Evolutionary conservation across 2,797 vertebrate species (phyloP).

Genomic region (Florisuga fusca): DNA sequence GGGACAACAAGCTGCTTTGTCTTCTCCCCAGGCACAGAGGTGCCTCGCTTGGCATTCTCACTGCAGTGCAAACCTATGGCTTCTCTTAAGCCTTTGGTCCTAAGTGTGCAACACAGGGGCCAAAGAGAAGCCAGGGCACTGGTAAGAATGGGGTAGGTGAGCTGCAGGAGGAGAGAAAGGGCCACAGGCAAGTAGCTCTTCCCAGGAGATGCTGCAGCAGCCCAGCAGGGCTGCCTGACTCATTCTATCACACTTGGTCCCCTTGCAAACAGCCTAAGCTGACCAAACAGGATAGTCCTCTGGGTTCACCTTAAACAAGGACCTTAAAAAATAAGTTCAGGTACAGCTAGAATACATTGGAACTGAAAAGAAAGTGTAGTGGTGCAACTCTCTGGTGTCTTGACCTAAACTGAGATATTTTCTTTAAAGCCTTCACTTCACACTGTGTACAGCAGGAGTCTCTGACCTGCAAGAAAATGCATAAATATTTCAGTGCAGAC

Average conservation of each 20-base stretch:
- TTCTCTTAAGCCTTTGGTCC: background rate
- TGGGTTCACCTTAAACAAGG: background rate
- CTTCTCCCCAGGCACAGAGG: background rate
- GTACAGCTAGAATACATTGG: background rate
- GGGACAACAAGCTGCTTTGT: background rate
- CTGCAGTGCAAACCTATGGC: background rate
- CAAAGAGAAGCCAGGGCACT: background rate
- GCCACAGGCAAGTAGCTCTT: background rate
- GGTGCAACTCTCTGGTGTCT: background rate
- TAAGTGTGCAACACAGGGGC: background rate
- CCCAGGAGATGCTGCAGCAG: background rate
- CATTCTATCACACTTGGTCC: background rate
- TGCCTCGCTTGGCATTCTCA: background rate
- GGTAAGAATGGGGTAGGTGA: background rate
- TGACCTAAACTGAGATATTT: background rate
- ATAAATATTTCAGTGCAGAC: slow-evolving; percentile 19
- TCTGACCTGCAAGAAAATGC: slow-evolving; percentile 40
- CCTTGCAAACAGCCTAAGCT: background rate
- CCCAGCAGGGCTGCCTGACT: background rate
- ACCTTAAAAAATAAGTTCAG: background rate
- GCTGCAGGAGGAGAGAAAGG: background rate
- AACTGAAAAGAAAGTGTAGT: background rate
- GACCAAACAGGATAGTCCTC: background rate
- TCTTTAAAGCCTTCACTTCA: slow-evolving; percentile 37
- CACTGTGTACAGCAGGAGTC: background rate